Conservation (phyloP, 2,888 invertebrate genomes). For the Portevinia maculata region DNA sequence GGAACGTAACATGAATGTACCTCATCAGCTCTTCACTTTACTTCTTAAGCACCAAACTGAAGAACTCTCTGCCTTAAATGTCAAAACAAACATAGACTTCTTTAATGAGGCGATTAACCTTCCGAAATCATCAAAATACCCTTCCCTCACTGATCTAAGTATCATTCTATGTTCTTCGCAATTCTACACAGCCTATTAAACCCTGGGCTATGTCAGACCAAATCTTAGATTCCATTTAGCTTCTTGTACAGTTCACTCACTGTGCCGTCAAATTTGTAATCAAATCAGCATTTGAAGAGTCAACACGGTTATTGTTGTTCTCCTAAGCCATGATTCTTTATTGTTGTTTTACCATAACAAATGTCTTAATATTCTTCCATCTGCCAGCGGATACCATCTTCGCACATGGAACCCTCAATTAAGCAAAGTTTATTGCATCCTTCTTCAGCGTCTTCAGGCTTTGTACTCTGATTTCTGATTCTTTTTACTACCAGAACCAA, state of each 20-base stretch:
- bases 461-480: constrained; percentile 4
- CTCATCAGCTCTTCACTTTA: too few relatives aligned
- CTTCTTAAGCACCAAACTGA: not conserved
- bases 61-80: not conserved
- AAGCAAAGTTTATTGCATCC: constrained; percentile 34
- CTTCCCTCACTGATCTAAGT: too few relatives aligned
- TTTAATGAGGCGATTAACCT: constrained; percentile 4
- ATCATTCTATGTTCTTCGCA: too few relatives aligned
- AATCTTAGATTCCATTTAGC: not conserved
- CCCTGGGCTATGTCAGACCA: not conserved
- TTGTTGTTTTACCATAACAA: constrained; percentile 5
- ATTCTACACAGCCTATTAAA: not conserved
- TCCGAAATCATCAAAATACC: too few relatives aligned
- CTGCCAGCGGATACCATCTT: constrained; percentile 2
- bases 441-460: constrained; percentile 6
- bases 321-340: constrained; percentile 7
- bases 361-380: constrained; percentile 4
- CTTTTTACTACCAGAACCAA: not conserved
- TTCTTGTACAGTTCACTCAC: constrained; percentile 31
- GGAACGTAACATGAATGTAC: too few relatives aligned
- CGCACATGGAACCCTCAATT: constrained; percentile 11
- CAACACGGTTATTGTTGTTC: not conserved
- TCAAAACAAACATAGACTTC: not conserved
- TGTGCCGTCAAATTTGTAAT: not conserved
- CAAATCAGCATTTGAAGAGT: constrained; percentile 15